Evolutionary conservation across 2,797 vertebrate species (phyloP).

Genomic region (Poeciliopsis turneri): DNA sequence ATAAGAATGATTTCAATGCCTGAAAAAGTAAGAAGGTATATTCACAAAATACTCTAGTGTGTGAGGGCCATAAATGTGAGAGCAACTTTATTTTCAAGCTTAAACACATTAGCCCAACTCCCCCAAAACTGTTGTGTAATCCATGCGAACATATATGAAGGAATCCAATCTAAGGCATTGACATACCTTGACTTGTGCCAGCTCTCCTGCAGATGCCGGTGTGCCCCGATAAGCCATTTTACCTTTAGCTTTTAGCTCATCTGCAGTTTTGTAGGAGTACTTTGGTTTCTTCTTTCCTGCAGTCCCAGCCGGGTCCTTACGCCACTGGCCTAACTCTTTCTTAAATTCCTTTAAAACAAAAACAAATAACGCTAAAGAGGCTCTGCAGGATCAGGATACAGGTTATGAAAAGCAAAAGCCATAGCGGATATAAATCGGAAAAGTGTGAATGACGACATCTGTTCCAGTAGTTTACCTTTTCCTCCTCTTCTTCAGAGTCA

Average conservation of each 20-base stretch:
- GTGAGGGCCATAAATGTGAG: neutral
- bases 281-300: constrained; percentile 94
- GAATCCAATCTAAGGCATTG: neutral
- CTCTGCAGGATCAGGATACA: neutral
- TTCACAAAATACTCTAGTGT: no score
- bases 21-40: neutral
- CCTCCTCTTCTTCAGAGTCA: constrained; percentile 96
- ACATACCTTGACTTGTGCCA: constrained; percentile 95
- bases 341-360: constrained; percentile 87
- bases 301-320: constrained; percentile 88
- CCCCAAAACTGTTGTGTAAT: neutral
- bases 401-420: neutral
- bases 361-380: constrained; percentile 1
- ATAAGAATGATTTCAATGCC: neutral
- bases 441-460: neutral
- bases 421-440: neutral
- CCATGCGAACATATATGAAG: neutral
- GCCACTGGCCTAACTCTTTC: constrained; percentile 96
- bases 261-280: constrained; percentile 94
- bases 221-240: constrained; percentile 83
- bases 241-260: constrained; percentile 95
- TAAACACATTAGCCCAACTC: neutral
- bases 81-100: neutral
- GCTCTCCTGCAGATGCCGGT: constrained; percentile 87
- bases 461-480: constrained; percentile 83